Evolutionary conservation across 1,140 invertebrate genomes (phyloP).

Genomic region (Wiebesia pumilae): DNA sequence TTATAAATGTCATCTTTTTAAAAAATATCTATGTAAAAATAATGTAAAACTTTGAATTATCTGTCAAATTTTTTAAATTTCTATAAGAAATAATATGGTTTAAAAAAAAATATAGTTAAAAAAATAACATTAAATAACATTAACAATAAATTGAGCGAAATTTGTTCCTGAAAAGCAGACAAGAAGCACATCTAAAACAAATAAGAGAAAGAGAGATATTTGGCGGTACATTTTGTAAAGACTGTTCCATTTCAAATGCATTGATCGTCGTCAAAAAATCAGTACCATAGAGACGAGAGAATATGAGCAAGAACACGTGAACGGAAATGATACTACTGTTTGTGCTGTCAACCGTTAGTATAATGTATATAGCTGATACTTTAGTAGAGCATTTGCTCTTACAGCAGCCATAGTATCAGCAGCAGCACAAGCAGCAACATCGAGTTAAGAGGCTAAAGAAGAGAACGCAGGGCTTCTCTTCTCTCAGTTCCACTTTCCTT

Average conservation of each 20-base stretch:
- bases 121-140: no score
- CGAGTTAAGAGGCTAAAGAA: not conserved
- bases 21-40: no score
- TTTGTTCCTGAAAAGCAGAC: conserved; percentile 25
- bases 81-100: no score
- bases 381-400: conserved; percentile 16
- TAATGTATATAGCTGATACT: conserved; percentile 64
- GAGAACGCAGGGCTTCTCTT: not conserved
- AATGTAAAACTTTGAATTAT: no score
- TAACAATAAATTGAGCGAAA: not conserved
- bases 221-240: conserved; percentile 35
- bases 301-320: not conserved
- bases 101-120: no score
- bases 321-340: conserved; percentile 58
- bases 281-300: not conserved
- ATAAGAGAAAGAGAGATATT: not conserved
- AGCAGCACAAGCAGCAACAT: not conserved
- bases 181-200: not conserved
- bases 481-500: not conserved
- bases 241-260: conserved; percentile 68
- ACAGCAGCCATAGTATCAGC: not conserved
- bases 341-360: conserved; percentile 64
- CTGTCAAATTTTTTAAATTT: no score
- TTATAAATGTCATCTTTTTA: no score
- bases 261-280: conserved; percentile 59